A percentile compares a stretch with the other conserved stretches of the same genome.
phyloP scores from a whole-genome alignment of 2,113 vertebrate genomes.

The Rhynchopsitta pachyrhyncha region DNA sequence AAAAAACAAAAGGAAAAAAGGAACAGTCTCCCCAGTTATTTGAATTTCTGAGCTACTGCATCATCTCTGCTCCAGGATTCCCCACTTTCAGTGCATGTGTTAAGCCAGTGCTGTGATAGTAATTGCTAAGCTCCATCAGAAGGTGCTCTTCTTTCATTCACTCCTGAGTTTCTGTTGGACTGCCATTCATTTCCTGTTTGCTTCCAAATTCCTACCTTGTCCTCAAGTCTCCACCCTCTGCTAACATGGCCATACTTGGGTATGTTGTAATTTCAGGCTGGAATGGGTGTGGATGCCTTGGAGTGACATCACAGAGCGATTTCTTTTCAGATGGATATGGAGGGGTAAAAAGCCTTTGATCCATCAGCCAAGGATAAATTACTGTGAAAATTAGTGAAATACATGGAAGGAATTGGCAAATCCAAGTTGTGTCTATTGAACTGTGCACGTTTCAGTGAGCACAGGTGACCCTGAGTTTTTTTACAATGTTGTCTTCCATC shows the following conservation, averaged over 20 bases:
- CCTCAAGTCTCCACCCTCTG: constrained; percentile 43
- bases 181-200: constrained; percentile 65
- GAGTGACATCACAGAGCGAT: constrained; percentile 9
- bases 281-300: constrained; percentile 47
- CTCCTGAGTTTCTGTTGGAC: constrained; percentile 22
- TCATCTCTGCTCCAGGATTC: neutral
- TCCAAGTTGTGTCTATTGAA: neutral
- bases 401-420: neutral
- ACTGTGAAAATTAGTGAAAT: neutral
- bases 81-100: neutral
- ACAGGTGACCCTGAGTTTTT: neutral
- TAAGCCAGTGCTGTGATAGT: neutral
- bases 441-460: neutral
- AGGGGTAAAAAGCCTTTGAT: neutral
- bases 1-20: neutral
- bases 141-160: neutral
- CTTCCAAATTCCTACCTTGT: constrained; percentile 64
- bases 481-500: neutral
- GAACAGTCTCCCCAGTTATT: neutral
- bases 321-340: neutral
- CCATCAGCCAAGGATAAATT: neutral
- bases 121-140: neutral
- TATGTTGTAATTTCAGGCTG: constrained; percentile 53
- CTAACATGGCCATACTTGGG: constrained; percentile 44
- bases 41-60: neutral